phyloP scores from a whole-genome alignment of 2,113 vertebrate species.

The Sisor rabdophorus region DNA sequence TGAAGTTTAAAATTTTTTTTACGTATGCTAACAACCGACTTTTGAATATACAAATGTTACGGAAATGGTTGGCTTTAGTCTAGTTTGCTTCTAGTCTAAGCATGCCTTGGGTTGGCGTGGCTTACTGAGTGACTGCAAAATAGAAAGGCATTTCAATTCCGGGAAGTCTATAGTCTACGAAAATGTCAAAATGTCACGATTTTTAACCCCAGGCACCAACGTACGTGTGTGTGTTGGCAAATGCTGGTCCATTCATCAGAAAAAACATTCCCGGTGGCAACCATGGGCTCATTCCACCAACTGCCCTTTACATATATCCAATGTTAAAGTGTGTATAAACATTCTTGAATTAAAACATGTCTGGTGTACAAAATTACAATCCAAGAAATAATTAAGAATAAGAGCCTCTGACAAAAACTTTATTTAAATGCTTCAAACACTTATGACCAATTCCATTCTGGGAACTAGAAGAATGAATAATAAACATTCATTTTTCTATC shows the following conservation, averaged over 20 bases:
- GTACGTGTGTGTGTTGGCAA: background rate
- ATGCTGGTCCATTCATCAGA: background rate
- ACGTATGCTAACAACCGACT: background rate
- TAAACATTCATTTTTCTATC: no score
- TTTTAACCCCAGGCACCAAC: background rate
- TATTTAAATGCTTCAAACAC: no score
- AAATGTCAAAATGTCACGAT: background rate
- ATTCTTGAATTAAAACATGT: background rate
- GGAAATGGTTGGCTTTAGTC: background rate
- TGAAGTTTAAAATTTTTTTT: background rate
- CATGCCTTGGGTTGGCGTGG: background rate
- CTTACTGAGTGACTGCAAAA: background rate
- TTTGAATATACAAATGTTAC: background rate
- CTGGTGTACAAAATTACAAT: no score
- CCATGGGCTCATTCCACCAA: slow-evolving; percentile 40
- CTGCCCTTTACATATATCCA: slow-evolving; percentile 25
- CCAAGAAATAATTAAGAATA: no score
- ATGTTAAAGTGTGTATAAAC: background rate
- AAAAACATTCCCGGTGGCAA: slow-evolving; percentile 48
- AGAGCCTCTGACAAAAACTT: no score
- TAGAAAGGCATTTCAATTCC: background rate
- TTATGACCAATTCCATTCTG: no score
- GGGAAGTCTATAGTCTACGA: background rate
- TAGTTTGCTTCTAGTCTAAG: background rate
- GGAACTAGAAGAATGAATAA: no score